Percentiles rank a stretch among this genome's conserved stretches.
These are phyloP conservation scores for Jordanella pulchra DNA, from an alignment of 2,797 vertebrate genomes.

Conservation along the genomic window DNA sequence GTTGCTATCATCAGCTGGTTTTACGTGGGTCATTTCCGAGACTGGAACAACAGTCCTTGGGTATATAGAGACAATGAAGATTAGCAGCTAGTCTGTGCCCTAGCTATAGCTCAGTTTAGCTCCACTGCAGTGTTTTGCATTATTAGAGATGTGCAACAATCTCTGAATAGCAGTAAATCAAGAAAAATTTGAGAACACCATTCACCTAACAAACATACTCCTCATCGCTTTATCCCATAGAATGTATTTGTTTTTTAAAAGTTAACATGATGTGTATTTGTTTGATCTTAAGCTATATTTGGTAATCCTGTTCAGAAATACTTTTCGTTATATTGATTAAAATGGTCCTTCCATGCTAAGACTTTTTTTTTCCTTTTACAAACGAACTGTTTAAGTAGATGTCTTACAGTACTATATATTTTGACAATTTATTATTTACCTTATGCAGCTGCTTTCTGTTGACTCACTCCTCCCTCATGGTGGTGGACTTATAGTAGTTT, in stretches of 20 bases:
- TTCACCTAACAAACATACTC: neutral
- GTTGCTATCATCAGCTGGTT: slow-evolving; percentile 18
- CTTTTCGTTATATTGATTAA: too few relatives aligned
- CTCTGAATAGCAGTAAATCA: neutral
- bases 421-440: too few relatives aligned
- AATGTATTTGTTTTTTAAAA: neutral
- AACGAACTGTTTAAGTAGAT: too few relatives aligned
- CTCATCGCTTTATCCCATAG: neutral
- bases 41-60: neutral
- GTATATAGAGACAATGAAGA: neutral
- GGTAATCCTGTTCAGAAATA: too few relatives aligned
- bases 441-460: too few relatives aligned
- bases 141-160: neutral
- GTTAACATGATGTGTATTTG: neutral
- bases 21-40: slow-evolving; percentile 16
- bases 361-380: neutral
- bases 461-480: too few relatives aligned
- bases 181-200: neutral
- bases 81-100: slow-evolving; percentile 9
- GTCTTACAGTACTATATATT: too few relatives aligned
- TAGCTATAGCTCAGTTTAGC: slow-evolving; percentile 29
- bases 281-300: neutral
- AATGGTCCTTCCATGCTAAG: too few relatives aligned
- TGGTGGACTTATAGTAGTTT: too few relatives aligned
- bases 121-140: slow-evolving; percentile 5